These are phyloP conservation scores for Neodiprion lecontei DNA, from an alignment of 1,140 invertebrate species.

Conservation along the genomic window DNA sequence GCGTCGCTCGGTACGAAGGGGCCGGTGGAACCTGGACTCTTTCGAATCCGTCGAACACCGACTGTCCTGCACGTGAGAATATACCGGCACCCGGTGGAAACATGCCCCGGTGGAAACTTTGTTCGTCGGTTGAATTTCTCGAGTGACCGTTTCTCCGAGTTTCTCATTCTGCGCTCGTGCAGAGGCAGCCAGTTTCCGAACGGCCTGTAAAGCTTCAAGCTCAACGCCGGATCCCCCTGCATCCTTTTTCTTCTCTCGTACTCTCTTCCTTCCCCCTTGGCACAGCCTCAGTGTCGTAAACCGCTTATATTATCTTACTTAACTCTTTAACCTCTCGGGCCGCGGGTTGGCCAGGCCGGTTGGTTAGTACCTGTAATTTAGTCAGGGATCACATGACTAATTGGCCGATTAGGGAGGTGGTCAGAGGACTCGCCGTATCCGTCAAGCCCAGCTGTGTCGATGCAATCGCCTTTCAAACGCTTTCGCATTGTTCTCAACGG, in stretches of 20 bases:
- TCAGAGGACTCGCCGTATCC: not conserved
- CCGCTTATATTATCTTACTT: not conserved
- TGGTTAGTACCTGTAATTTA: not conserved
- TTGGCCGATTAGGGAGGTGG: not conserved
- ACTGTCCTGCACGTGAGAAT: not conserved
- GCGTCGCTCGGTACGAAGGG: not conserved
- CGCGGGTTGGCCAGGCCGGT: not conserved
- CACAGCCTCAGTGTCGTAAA: too few species aligned
- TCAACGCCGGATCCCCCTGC: too few species aligned
- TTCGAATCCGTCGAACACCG: too few species aligned
- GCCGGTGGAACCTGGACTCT: too few species aligned
- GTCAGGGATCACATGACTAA: constrained; percentile 4
- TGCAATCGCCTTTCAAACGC: not conserved
- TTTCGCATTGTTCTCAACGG: not conserved
- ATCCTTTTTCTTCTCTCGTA: too few species aligned
- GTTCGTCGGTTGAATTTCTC: not conserved
- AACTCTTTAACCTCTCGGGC: not conserved
- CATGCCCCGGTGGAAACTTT: not conserved
- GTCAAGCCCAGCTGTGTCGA: not conserved
- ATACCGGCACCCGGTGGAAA: not conserved
- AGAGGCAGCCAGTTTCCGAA: too few species aligned
- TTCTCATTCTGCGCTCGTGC: too few species aligned
- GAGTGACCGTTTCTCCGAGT: too few species aligned
- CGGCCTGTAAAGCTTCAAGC: too few species aligned
- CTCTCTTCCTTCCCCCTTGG: too few species aligned